A percentile compares a stretch with the other conserved stretches of the same genome.
These are phyloP conservation scores for Halichoerus grypus DNA, from an alignment of 2,113 vertebrate genomes.

Conservation along the genomic window DNA sequence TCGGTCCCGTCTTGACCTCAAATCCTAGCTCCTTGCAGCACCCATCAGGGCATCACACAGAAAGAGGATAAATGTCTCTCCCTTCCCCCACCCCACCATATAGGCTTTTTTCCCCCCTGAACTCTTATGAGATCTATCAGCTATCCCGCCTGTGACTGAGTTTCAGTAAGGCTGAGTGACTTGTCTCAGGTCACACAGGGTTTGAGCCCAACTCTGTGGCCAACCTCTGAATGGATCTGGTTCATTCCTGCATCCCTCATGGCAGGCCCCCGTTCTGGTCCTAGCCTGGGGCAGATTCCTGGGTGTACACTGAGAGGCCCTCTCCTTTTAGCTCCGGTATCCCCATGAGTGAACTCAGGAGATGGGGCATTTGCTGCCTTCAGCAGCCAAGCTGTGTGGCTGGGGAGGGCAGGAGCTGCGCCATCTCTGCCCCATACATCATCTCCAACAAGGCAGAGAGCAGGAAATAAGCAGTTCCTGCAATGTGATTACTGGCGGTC, in stretches of 20 bases:
- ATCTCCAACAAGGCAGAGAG: constrained; percentile 79
- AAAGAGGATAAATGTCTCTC: not conserved
- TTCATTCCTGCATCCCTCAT: not conserved
- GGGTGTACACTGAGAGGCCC: not conserved
- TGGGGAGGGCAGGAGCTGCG: not conserved
- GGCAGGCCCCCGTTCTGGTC: not conserved
- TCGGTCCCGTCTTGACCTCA: not conserved
- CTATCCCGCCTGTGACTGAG: not conserved
- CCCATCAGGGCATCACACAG: not conserved
- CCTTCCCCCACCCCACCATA: not conserved
- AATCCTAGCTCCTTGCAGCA: not conserved
- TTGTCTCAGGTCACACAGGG: not conserved
- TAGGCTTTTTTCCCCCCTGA: not conserved
- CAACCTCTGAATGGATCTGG: not conserved
- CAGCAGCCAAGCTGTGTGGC: not conserved
- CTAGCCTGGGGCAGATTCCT: not conserved
- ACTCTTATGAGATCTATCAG: too few species aligned
- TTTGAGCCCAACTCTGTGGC: not conserved
- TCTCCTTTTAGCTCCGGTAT: not conserved
- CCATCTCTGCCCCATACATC: constrained; percentile 79
- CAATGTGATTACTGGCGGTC: constrained; percentile 73
- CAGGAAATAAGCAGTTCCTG: constrained; percentile 78
- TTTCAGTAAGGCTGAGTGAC: not conserved
- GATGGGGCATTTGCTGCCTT: not conserved
- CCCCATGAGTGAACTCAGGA: not conserved